Percentiles rank a stretch among this genome's conserved stretches.
These are phyloP conservation scores for Leiothrix lutea DNA, from an alignment of 2,113 vertebrate genomes.

Conservation along the genomic window DNA sequence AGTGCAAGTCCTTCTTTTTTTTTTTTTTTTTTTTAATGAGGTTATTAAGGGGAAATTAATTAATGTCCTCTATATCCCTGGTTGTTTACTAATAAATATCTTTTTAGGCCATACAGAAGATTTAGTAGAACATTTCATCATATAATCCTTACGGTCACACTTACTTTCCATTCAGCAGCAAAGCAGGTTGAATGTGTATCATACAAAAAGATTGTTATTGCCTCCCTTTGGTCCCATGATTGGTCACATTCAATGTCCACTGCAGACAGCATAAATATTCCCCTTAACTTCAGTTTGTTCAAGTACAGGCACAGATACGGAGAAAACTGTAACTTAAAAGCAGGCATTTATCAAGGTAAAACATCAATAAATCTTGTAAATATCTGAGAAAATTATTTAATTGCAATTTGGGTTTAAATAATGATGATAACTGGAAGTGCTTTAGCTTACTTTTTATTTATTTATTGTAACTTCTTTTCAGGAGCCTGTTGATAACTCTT, in stretches of 20 bases:
- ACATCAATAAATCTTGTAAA: background rate
- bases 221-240: background rate
- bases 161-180: background rate
- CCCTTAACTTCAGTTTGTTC: background rate
- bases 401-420: background rate
- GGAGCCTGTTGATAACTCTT: background rate
- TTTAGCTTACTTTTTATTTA: conserved; percentile 11
- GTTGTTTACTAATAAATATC: background rate
- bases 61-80: background rate
- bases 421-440: background rate
- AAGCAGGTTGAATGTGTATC: background rate
- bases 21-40: background rate
- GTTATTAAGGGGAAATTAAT: background rate
- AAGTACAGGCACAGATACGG: background rate
- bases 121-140: background rate
- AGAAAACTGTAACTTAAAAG: background rate
- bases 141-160: background rate
- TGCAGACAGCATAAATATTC: background rate
- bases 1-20: background rate
- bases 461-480: background rate
- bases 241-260: background rate
- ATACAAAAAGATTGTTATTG: background rate
- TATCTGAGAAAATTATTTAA: background rate
- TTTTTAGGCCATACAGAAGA: background rate
- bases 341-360: background rate